Evolutionary conservation across 2,113 vertebrate genomes (phyloP), one percentile per base, ranked within the genome.

Genomic region (Tringa solitaria): DNA sequence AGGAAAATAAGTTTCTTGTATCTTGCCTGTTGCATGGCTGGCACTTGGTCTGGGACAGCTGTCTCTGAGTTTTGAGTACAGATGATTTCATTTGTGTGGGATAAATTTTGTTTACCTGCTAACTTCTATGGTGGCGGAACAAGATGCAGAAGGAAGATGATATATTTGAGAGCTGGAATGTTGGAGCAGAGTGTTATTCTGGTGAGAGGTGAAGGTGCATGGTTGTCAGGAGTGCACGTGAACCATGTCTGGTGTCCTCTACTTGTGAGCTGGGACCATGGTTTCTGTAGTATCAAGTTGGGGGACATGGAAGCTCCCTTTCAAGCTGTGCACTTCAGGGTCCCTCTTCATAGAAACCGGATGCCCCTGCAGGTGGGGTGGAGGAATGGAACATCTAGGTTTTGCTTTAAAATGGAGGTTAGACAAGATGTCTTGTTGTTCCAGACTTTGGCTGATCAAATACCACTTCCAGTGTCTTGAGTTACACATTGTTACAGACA

Each of bases 231-330:
- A 43, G 41, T 16, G 21, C 14, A 1, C 2, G 32, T 23, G 72
- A 89, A 33, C 14, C 14, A 13, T 8, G 12, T 48, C 23, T 68
- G 50, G 8, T 41, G 10, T 54, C 33, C 91, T 30, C 39, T 10
- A 13, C 22, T 54, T 28, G 1, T 17, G 32, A 41, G 3, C 0
- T 50, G 14, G 32, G 10, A 4, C 20, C 3, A 0, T 64, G 39
- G 16, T 19, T 87, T 80, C 67, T 56, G 26, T 28, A 41, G 9
- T 17, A 28, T 72, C 60, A 15, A 14, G 20, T 63, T 4, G 26
- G 54, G 16, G 15, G 45, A 26, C 10, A 3, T 12, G 26, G 32
- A 28, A 59, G 24, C 18, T 74, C 32, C 28, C 26, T 75, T 63
- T 76, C 11, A 35, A 51, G 43, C 21, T 67, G n/a, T 63, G 46